These are phyloP conservation scores for Euspilapteryx auroguttella DNA, from an alignment of 2,888 invertebrate species.

Conservation along the genomic window DNA sequence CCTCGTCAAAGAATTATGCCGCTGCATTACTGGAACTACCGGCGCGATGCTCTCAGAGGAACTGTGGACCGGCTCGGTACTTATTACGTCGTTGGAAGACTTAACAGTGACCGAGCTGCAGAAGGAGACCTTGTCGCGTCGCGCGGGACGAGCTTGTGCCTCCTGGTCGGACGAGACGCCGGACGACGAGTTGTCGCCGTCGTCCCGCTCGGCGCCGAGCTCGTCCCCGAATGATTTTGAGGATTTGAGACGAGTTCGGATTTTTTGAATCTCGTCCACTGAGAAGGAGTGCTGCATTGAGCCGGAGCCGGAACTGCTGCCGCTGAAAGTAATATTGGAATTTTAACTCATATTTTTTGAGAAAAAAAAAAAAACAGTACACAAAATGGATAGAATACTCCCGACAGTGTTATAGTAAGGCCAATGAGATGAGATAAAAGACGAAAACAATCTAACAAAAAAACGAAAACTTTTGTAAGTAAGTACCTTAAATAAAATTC, in stretches of 20 bases:
- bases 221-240: constrained; percentile 88
- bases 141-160: constrained; percentile 28
- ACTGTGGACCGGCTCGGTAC: constrained; percentile 54
- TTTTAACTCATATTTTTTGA: no score
- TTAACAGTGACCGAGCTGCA: constrained; percentile 53
- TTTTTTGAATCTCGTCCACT: constrained; percentile 87
- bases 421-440: no score
- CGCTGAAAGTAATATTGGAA: no score
- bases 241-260: constrained; percentile 79
- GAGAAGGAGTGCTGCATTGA: constrained; percentile 85
- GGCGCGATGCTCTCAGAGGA: constrained; percentile 45
- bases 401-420: no score
- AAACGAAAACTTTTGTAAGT: no score
- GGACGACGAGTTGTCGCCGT: constrained; percentile 86
- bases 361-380: constrained; percentile 8
- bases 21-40: constrained; percentile 46
- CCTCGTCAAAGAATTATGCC: constrained; percentile 65
- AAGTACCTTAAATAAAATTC: no score
- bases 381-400: no score
- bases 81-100: constrained; percentile 53
- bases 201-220: constrained; percentile 67
- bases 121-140: constrained; percentile 50
- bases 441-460: no score
- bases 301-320: constrained; percentile 73
- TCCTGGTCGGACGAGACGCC: constrained; percentile 88